Percentiles rank a stretch among this genome's conserved stretches.
These are phyloP conservation scores for Amphibalanus amphitrite DNA, from an alignment of 1,140 invertebrate genomes.

Conservation along the genomic window DNA sequence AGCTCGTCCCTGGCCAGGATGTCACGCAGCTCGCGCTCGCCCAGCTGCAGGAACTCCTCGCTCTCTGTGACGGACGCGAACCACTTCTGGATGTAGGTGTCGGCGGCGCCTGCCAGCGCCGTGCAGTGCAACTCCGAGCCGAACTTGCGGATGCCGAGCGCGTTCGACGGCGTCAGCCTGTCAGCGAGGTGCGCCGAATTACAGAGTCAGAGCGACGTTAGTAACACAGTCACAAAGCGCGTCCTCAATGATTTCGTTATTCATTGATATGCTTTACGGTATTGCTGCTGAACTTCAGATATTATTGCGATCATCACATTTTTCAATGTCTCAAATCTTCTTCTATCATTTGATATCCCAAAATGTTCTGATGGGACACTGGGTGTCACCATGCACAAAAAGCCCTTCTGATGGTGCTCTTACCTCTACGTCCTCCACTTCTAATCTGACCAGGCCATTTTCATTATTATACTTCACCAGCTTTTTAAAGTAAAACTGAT, in stretches of 20 bases:
- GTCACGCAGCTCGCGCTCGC: conserved; percentile 43
- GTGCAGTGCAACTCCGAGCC: conserved; percentile 61
- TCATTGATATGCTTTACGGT: neutral
- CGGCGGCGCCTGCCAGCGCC: conserved; percentile 49
- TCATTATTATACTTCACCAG: too few species aligned
- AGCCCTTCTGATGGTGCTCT: too few species aligned
- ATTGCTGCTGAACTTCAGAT: neutral
- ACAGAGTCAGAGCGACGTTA: conserved; percentile 1
- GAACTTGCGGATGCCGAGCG: conserved; percentile 63
- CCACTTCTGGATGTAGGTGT: conserved; percentile 66
- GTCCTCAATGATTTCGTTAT: neutral
- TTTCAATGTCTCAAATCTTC: neutral
- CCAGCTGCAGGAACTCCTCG: conserved; percentile 57
- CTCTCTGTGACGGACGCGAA: conserved; percentile 58
- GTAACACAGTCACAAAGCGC: neutral
- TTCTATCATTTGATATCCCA: too few species aligned
- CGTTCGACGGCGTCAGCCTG: conserved; percentile 65
- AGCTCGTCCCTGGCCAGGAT: conserved; percentile 62
- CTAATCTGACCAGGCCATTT: too few species aligned
- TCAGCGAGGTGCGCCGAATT: conserved; percentile 13
- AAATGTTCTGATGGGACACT: too few species aligned
- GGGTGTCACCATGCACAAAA: too few species aligned
- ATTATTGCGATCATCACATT: neutral
- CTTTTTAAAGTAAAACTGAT: too few species aligned
- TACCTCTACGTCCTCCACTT: too few species aligned